A percentile compares a stretch with the other conserved stretches of the same genome.
phyloP scores from a whole-genome alignment of 2,888 invertebrate genomes.

The Watsonalla binaria region DNA sequence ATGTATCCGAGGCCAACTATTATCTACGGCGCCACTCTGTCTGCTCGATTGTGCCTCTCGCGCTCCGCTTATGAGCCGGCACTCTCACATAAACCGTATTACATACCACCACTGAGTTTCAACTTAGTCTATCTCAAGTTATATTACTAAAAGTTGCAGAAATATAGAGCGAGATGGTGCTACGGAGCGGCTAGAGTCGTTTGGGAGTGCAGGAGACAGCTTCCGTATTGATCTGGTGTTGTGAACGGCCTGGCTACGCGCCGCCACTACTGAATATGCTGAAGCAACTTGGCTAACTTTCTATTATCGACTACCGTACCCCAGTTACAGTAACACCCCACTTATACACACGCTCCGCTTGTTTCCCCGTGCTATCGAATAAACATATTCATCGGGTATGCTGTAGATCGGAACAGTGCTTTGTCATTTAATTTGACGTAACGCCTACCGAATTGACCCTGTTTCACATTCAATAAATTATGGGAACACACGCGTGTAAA shows the following conservation, averaged over 20 bases:
- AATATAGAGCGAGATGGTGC: constrained; percentile 26
- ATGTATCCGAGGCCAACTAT: constrained; percentile 22
- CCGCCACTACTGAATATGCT: constrained; percentile 46
- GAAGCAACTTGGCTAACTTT: constrained; percentile 36
- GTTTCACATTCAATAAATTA: too few relatives aligned
- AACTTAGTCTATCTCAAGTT: not conserved
- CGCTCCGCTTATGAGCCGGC: constrained; percentile 6
- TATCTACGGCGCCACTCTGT: constrained; percentile 50
- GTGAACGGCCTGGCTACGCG: constrained; percentile 39
- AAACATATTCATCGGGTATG: not conserved
- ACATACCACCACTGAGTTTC: not conserved
- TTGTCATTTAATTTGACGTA: not conserved
- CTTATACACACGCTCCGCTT: not conserved
- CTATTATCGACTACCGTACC: constrained; percentile 14
- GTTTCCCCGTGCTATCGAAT: not conserved
- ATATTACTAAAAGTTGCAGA: not conserved
- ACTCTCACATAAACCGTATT: not conserved
- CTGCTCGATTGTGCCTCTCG: constrained; percentile 28
- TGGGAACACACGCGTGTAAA: too few relatives aligned
- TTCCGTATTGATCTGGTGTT: constrained; percentile 65
- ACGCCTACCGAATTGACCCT: too few relatives aligned
- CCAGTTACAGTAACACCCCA: constrained; percentile 3
- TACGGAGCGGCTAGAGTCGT: constrained; percentile 28
- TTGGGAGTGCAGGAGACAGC: constrained; percentile 48
- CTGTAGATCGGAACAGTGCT: not conserved